These are phyloP conservation scores for Agriopis aurantiaria DNA, from an alignment of 2,888 invertebrate species.

Conservation along the genomic window DNA sequence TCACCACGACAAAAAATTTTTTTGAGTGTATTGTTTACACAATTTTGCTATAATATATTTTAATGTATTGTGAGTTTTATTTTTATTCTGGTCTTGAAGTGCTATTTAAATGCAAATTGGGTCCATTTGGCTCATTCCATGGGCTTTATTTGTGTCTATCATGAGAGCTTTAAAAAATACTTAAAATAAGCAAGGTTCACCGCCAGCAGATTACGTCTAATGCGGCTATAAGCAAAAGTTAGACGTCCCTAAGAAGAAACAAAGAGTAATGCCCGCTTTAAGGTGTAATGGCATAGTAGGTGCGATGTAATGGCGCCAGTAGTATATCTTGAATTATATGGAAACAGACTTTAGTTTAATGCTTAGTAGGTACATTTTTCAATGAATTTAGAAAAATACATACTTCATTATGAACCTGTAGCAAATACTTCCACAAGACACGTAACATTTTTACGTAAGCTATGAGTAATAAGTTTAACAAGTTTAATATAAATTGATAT, in stretches of 20 bases:
- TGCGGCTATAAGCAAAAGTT: conserved; percentile 56
- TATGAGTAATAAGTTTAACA: too few species aligned
- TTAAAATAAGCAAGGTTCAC: conserved; percentile 33
- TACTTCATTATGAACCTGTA: too few species aligned
- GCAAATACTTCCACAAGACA: too few species aligned
- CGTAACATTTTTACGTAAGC: too few species aligned
- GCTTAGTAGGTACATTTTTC: not conserved
- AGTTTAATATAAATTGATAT: too few species aligned
- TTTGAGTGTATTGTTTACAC: not conserved
- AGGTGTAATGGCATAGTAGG: conserved; percentile 59
- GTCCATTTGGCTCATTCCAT: conserved; percentile 2
- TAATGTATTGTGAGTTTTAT: not conserved
- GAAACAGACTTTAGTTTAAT: not conserved
- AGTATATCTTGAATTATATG: conserved; percentile 13
- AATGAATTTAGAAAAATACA: too few species aligned
- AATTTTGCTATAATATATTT: not conserved
- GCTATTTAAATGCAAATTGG: conserved; percentile 29
- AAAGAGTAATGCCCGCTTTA: conserved; percentile 70
- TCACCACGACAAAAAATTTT: too few species aligned
- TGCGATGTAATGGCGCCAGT: conserved; percentile 17
- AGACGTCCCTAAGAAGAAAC: conserved; percentile 60
- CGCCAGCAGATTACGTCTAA: conserved; percentile 48
- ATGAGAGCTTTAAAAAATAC: conserved; percentile 32
- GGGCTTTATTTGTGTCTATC: conserved; percentile 27
- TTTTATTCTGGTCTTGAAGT: not conserved